Evolutionary conservation across 2,113 vertebrate species (phyloP).

Genomic region (Lagopus leucura): DNA sequence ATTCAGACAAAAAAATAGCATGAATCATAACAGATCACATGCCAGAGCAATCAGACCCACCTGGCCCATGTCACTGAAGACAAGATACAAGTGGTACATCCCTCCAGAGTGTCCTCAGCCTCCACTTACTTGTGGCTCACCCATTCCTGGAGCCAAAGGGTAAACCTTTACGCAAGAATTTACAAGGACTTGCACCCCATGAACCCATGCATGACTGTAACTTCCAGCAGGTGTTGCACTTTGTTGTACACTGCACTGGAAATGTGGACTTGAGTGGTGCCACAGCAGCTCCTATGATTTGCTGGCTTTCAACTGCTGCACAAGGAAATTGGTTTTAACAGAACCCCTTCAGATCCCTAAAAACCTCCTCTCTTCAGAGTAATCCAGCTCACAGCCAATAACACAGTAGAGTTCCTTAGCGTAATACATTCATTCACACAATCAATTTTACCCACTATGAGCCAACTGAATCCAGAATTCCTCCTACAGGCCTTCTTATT

Average conservation of each 20-base stretch:
- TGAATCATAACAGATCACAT: not conserved
- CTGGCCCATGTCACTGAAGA: not conserved
- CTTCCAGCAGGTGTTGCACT: not conserved
- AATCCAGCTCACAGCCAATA: not conserved
- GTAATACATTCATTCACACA: not conserved
- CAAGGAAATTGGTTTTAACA: not conserved
- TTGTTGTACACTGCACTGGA: not conserved
- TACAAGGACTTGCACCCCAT: accelerated
- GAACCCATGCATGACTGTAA: accelerated
- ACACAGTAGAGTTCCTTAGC: not conserved
- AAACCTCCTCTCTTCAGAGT: not conserved
- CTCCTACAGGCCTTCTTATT: not conserved
- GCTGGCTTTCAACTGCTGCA: not conserved
- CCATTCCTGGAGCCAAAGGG: not conserved
- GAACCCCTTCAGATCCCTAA: not conserved
- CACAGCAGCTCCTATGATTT: not conserved
- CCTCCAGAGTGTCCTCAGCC: not conserved
- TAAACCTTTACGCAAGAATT: not conserved
- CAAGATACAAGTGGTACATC: not conserved
- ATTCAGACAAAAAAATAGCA: not conserved
- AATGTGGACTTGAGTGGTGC: accelerated
- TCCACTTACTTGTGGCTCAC: not conserved
- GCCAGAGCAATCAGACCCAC: not conserved
- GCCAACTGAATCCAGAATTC: not conserved
- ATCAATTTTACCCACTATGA: not conserved